Evolutionary conservation across 2,113 vertebrate genomes (phyloP).

Genomic region (Hydrolagus affinis): DNA sequence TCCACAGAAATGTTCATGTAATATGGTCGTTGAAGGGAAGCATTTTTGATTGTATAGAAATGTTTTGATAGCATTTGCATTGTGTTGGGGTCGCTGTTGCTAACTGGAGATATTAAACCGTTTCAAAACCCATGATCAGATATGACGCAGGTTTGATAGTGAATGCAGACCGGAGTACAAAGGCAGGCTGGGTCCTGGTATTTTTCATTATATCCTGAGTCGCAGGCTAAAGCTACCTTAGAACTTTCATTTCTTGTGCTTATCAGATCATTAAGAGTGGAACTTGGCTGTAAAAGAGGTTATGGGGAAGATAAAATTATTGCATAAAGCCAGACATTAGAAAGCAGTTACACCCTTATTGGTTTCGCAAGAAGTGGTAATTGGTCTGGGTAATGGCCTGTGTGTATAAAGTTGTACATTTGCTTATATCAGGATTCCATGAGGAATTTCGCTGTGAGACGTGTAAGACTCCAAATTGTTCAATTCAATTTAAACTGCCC

Average conservation of each 20-base stretch:
- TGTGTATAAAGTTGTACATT: background rate
- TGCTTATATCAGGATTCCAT: background rate
- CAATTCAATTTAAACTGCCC: background rate
- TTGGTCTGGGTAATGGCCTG: too few relatives aligned
- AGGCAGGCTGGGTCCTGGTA: constrained; percentile 20
- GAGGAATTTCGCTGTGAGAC: background rate
- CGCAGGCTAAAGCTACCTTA: background rate
- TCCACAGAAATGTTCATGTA: background rate
- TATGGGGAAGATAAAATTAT: background rate
- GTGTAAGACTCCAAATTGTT: background rate
- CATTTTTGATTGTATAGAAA: constrained; percentile 17
- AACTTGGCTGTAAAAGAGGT: background rate
- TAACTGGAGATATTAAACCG: constrained; percentile 18
- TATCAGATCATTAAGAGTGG: constrained; percentile 28
- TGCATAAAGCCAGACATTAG: background rate
- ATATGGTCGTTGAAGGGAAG: background rate
- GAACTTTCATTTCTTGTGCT: constrained; percentile 4
- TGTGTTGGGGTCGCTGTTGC: constrained; percentile 19
- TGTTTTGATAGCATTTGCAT: constrained; percentile 22
- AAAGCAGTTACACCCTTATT: background rate
- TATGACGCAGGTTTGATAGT: constrained; percentile 3
- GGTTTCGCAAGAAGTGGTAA: background rate
- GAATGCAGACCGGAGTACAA: constrained; percentile 25
- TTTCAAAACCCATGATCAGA: background rate
- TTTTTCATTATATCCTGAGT: constrained; percentile 24